Base-by-base conservation (phyloP, 2,888 invertebrate species). In the Drosophila incognita region DNA sequence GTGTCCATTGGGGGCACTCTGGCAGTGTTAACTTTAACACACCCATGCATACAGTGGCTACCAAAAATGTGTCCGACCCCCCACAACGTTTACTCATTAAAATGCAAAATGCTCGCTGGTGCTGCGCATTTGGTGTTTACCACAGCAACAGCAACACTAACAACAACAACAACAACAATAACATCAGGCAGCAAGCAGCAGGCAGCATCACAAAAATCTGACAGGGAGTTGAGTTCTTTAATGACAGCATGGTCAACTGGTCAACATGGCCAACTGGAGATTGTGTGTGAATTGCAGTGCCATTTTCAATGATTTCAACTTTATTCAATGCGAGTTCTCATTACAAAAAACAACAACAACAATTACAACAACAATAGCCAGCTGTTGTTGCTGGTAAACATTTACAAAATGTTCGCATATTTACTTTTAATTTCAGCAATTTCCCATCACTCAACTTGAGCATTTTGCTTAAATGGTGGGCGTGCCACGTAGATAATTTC, bases 11-110 rank as follows among this genome's bases (percentile, higher is more conserved):
- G 52, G 49, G 66, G 64, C 79, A 81, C 79, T 69, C n/a, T 29
- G 18, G 4, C 29, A n/a, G 73, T 77, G 82, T 59, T 79, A 75
- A 69, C 83, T 82, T 76, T 68, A 68, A 53, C 61, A 13, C 42
- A 42, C 0, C 29, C 53, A 11, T 33, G 10, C 38, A 21, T 40
- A 56, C 64, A 56, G 57, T 57, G 56, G 15, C 51, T 46, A n/a
- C 27, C 53, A 61, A 33, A 60, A 33, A 33, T 27, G 18, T 27
- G 11, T n/a, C 27, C 24, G 36, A 54, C 36, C 21, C 29, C 35
- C 54, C 69, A 46, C 77, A 66, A 62, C 77, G 83, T 85, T 89
- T 74, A 87, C 85, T 90, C 90, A 87, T 87, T 87, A 87, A 87
- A 89, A 87, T 87, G 90, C 89, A 90, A 90, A 87, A 87, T 76